phyloP scores from a whole-genome alignment of 2,113 vertebrate species.

The Elanus axillaris region DNA sequence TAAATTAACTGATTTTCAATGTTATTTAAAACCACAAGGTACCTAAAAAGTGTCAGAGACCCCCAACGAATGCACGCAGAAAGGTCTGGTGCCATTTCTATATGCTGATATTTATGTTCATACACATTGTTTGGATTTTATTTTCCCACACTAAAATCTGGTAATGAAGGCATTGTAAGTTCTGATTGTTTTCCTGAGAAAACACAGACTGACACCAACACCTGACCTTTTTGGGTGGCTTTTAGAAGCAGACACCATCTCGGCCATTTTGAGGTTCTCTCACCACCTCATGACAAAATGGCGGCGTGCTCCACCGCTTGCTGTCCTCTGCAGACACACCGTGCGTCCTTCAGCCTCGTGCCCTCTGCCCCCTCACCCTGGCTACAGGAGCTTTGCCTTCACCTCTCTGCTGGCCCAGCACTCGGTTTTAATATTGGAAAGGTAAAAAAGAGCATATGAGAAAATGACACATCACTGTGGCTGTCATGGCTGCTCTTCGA shows the following conservation, averaged over 20 bases:
- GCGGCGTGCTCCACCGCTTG: accelerated
- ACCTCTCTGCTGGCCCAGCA: neutral
- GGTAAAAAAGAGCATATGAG: accelerated
- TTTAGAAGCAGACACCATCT: neutral
- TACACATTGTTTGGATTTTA: accelerated
- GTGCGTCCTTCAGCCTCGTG: accelerated
- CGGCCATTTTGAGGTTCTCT: neutral
- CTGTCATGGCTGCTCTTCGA: neutral
- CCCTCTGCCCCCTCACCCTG: too few species aligned
- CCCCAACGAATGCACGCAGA: accelerated
- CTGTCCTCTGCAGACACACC: too few species aligned
- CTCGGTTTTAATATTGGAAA: neutral
- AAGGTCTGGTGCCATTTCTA: neutral
- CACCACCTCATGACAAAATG: neutral
- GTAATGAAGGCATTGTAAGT: neutral
- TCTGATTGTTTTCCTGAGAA: neutral
- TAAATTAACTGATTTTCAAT: neutral
- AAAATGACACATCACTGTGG: neutral
- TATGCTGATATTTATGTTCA: accelerated
- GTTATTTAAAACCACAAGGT: neutral
- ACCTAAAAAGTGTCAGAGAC: neutral
- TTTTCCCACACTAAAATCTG: neutral
- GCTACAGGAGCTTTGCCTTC: neutral
- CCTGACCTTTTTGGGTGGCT: neutral
- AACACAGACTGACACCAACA: neutral